Evolutionary conservation across 2,113 vertebrate genomes (phyloP).

Genomic region (Petroica traversi): DNA sequence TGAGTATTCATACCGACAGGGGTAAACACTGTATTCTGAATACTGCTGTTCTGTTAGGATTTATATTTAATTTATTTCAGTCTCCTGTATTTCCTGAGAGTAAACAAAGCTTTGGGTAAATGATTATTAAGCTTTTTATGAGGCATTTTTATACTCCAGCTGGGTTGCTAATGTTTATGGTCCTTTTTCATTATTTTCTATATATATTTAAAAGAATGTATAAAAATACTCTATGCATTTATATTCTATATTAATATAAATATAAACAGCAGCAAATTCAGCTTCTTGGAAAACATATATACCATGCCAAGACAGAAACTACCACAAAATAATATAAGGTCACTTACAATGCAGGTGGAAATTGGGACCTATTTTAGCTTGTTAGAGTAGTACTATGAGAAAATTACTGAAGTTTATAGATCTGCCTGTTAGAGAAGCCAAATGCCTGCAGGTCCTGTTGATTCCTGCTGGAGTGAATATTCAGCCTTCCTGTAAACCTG

Average conservation of each 20-base stretch:
- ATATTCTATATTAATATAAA: neutral
- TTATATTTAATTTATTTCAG: slow-evolving; percentile 9
- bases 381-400: neutral
- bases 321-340: neutral
- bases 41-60: neutral
- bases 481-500: neutral
- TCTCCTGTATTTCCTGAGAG: neutral
- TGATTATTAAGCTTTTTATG: slow-evolving; percentile 8
- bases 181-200: neutral
- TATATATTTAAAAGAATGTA: no score
- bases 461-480: neutral
- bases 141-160: neutral
- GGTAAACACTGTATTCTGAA: neutral
- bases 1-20: slow-evolving; percentile 8
- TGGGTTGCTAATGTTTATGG: neutral
- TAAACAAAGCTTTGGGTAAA: slow-evolving; percentile 1
- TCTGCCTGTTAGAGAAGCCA: neutral
- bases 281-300: neutral
- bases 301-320: neutral
- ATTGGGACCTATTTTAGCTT: neutral
- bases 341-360: neutral
- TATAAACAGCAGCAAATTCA: neutral
- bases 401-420: neutral
- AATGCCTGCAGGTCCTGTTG: neutral
- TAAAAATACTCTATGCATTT: neutral